Percentiles rank a stretch among this genome's conserved stretches.
These are phyloP conservation scores for Coenobita brevimanus DNA, from an alignment of 1,140 invertebrate species.

Conservation along the genomic window DNA sequence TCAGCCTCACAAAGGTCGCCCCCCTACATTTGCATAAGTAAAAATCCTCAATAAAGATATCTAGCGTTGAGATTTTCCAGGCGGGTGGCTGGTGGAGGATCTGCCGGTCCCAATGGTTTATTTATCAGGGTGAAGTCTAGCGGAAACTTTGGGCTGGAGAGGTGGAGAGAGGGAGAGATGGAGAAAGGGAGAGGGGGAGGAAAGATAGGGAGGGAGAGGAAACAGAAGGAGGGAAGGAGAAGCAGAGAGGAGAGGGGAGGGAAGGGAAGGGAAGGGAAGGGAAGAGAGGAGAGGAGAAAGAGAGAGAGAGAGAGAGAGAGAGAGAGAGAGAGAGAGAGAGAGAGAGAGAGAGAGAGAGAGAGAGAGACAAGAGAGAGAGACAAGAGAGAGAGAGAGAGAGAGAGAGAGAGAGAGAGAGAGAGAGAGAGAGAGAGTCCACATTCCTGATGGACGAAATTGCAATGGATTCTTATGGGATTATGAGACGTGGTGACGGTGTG, in stretches of 20 bases:
- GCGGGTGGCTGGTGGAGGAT: too few species aligned
- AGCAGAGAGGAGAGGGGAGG: background rate
- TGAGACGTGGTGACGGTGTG: slow-evolving; percentile 27
- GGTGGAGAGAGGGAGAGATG: too few species aligned
- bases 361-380: background rate
- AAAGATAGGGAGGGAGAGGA: background rate
- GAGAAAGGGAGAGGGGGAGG: background rate
- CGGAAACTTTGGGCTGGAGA: too few species aligned
- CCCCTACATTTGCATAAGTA: too few species aligned
- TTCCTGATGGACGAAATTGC: background rate
- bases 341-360: background rate
- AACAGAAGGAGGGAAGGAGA: background rate
- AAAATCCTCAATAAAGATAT: too few species aligned
- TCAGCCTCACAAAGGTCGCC: too few species aligned
- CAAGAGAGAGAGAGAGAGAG: background rate
- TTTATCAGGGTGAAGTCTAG: too few species aligned
- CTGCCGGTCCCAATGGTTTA: too few species aligned
- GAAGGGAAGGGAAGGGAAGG: background rate
- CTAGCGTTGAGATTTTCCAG: too few species aligned
- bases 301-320: background rate
- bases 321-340: background rate
- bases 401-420: background rate
- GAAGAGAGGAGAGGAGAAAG: background rate
- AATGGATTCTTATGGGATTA: slow-evolving; percentile 21
- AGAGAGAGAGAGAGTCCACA: background rate